phyloP scores from a whole-genome alignment of 2,113 vertebrate species.

The Panurus biarmicus region DNA sequence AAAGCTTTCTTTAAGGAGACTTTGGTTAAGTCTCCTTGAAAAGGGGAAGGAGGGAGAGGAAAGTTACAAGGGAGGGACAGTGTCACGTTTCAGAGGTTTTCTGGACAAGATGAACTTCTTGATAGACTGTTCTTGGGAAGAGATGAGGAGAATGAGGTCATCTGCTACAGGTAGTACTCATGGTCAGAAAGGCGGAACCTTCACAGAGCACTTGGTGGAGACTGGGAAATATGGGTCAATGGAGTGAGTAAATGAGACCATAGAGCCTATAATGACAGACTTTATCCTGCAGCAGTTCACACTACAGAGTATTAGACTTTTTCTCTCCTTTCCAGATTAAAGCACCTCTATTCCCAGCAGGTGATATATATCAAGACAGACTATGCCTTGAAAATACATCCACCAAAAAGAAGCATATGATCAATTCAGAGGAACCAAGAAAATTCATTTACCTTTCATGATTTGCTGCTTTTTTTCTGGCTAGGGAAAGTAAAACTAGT shows the following conservation, averaged over 20 bases:
- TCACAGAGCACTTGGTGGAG: neutral
- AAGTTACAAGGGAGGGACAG: neutral
- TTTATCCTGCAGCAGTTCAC: neutral
- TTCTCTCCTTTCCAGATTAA: neutral
- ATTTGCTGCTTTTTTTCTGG: neutral
- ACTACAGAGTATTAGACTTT: neutral
- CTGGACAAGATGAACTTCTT: neutral
- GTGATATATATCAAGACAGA: neutral
- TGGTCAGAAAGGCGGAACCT: neutral
- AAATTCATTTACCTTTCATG: neutral
- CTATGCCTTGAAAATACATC: neutral
- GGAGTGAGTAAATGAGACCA: neutral
- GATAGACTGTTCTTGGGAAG: neutral
- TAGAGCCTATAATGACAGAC: neutral
- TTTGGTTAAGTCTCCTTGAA: neutral
- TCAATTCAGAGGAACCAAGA: neutral
- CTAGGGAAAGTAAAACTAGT: constrained; percentile 40
- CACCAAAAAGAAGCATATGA: neutral
- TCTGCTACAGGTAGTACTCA: neutral
- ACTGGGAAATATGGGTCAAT: neutral
- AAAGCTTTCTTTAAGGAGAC: neutral
- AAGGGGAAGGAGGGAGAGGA: neutral
- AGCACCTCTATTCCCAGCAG: neutral
- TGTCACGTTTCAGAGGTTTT: neutral
- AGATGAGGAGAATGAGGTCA: neutral